phyloP scores from a whole-genome alignment of 2,113 vertebrate species.

The Lipophrys pholis region DNA sequence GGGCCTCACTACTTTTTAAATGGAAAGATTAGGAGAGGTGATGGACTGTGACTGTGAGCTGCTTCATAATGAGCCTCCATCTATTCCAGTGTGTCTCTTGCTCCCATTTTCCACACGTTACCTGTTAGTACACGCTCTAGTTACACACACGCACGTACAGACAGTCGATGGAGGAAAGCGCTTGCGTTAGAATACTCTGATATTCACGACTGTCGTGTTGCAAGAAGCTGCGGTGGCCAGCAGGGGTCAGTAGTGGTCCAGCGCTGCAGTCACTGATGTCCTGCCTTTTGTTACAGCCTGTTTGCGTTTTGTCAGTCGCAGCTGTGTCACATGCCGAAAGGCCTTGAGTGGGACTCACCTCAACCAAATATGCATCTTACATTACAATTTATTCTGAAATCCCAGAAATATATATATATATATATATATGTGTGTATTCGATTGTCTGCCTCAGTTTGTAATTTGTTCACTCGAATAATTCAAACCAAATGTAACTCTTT shows the following conservation, averaged over 20 bases:
- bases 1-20: slow-evolving; percentile 74
- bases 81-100: slow-evolving; percentile 57
- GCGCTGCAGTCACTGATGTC: slow-evolving; percentile 26
- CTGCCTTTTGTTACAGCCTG: slow-evolving; percentile 32
- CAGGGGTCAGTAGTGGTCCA: slow-evolving; percentile 82
- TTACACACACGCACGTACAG: not conserved
- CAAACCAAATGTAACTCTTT: not conserved
- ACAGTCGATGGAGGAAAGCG: too few species aligned
- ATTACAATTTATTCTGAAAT: too few species aligned
- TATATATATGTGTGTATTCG: too few species aligned
- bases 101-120: slow-evolving; percentile 29
- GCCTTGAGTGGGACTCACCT: slow-evolving; percentile 27
- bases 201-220: slow-evolving; percentile 12
- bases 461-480: slow-evolving; percentile 27
- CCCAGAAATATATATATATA: too few species aligned
- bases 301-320: slow-evolving; percentile 59
- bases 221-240: slow-evolving; percentile 59
- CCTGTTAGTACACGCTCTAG: slow-evolving; percentile 51
- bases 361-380: slow-evolving; percentile 23
- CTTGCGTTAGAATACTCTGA: too few species aligned
- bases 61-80: slow-evolving; percentile 72
- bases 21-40: slow-evolving; percentile 78
- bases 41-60: slow-evolving; percentile 80
- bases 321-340: slow-evolving; percentile 34
- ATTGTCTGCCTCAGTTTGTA: too few species aligned